These are phyloP conservation scores for Cephus spinipes DNA, from an alignment of 2,888 invertebrate genomes.

Conservation along the genomic window DNA sequence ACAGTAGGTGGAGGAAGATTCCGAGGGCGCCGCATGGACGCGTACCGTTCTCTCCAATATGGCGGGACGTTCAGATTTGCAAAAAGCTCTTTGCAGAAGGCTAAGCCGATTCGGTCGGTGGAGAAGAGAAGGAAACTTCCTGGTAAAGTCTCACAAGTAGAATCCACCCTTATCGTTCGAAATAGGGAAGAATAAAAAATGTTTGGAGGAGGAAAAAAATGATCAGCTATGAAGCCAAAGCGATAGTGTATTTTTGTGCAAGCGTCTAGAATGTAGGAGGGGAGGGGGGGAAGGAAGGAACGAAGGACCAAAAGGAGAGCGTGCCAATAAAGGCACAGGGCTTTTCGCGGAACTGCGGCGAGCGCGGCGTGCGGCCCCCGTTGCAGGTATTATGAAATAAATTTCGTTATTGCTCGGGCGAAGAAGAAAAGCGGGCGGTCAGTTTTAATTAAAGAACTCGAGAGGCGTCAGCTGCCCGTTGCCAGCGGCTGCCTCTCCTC, in stretches of 20 bases:
- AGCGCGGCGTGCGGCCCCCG: slow-evolving; percentile 33
- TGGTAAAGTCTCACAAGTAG: neutral
- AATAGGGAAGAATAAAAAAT: neutral
- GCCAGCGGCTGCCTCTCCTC: slow-evolving; percentile 41
- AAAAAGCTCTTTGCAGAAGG: neutral
- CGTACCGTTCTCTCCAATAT: neutral
- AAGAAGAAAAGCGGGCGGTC: slow-evolving; percentile 58
- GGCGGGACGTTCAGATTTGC: neutral
- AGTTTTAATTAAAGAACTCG: slow-evolving; percentile 65
- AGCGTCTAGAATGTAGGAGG: neutral
- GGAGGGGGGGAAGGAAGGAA: neutral
- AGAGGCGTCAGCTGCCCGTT: slow-evolving; percentile 61
- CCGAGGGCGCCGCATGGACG: neutral
- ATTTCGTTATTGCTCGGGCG: slow-evolving; percentile 57
- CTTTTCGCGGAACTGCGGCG: neutral
- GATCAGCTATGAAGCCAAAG: neutral
- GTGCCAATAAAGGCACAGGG: neutral
- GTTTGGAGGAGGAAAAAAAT: neutral
- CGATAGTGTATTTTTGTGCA: neutral
- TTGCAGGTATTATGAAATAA: slow-evolving; percentile 57
- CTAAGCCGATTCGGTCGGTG: neutral
- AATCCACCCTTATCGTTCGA: neutral
- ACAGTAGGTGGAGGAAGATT: slow-evolving; percentile 18
- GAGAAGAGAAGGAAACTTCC: neutral
- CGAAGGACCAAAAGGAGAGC: neutral